A percentile compares a stretch with the other conserved stretches of the same genome.
These are phyloP conservation scores for Coelinius sp. DNA, from an alignment of 2,888 invertebrate species.

Conservation along the genomic window DNA sequence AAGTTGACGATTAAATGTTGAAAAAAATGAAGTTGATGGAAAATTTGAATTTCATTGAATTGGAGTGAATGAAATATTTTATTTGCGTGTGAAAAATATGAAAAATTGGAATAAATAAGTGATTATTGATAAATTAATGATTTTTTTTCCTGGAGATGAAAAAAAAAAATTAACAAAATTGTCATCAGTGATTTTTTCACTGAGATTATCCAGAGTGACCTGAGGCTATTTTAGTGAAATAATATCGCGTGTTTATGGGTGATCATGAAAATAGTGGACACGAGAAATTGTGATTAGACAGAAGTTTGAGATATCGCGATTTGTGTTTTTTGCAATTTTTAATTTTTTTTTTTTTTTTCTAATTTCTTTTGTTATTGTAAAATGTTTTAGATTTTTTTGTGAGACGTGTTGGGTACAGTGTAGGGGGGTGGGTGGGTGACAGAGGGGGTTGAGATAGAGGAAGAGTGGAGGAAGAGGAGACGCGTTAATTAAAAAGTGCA, in stretches of 20 bases:
- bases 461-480: slow-evolving; percentile 37
- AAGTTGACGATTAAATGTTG: too few relatives aligned
- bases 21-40: too few relatives aligned
- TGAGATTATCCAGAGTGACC: not conserved
- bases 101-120: too few relatives aligned
- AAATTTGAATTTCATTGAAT: too few relatives aligned
- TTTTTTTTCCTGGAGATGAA: too few relatives aligned
- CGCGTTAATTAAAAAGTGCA: slow-evolving; percentile 56
- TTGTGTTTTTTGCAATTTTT: not conserved
- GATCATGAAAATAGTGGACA: slow-evolving; percentile 5
- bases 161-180: too few relatives aligned
- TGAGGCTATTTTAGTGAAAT: not conserved
- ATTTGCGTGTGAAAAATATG: too few relatives aligned
- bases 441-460: slow-evolving; percentile 35
- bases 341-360: not conserved
- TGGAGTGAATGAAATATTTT: too few relatives aligned
- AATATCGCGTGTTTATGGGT: slow-evolving; percentile 4
- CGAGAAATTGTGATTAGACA: slow-evolving; percentile 20
- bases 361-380: not conserved
- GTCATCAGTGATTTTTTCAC: not conserved
- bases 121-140: too few relatives aligned
- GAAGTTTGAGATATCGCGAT: not conserved
- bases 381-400: not conserved
- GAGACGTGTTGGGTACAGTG: slow-evolving; percentile 25
- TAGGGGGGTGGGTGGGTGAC: slow-evolving; percentile 5